Conservation (phyloP, 2,113 vertebrate species). For the Seriola rivoliana region DNA sequence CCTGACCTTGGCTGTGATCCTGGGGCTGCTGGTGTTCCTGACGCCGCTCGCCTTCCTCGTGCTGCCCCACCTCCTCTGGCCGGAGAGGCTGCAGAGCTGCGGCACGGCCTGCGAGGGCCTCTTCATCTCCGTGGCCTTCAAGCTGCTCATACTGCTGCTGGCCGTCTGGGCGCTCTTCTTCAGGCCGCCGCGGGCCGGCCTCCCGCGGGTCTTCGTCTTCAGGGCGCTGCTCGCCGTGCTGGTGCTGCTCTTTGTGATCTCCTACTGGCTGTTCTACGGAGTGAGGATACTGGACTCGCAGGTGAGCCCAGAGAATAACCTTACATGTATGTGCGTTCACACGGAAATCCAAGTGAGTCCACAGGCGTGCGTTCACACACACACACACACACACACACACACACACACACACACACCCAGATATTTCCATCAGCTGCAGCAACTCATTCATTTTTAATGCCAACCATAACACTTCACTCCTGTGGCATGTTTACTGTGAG, state of each 20-base stretch:
- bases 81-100: conserved; percentile 90
- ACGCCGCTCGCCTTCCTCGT: conserved; percentile 95
- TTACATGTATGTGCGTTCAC: too few relatives aligned
- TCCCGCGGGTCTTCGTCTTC: conserved; percentile 92
- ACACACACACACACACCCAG: neutral
- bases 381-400: neutral
- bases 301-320: conserved; percentile 51
- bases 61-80: conserved; percentile 93
- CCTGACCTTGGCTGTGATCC: conserved; percentile 86
- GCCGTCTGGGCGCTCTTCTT: conserved; percentile 97
- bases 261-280: conserved; percentile 97
- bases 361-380: neutral
- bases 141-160: conserved; percentile 94
- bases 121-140: conserved; percentile 96
- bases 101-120: conserved; percentile 96
- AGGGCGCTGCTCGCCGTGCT: conserved; percentile 91
- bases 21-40: conserved; percentile 93
- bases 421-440: neutral
- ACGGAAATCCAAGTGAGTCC: neutral
- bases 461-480: conserved; percentile 45
- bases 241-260: conserved; percentile 92
- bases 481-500: conserved; percentile 37
- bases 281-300: conserved; percentile 92
- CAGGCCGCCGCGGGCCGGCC: conserved; percentile 87
- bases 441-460: conserved; percentile 53